These are phyloP conservation scores for Willisornis vidua DNA, from an alignment of 2,113 vertebrate species.

Conservation along the genomic window DNA sequence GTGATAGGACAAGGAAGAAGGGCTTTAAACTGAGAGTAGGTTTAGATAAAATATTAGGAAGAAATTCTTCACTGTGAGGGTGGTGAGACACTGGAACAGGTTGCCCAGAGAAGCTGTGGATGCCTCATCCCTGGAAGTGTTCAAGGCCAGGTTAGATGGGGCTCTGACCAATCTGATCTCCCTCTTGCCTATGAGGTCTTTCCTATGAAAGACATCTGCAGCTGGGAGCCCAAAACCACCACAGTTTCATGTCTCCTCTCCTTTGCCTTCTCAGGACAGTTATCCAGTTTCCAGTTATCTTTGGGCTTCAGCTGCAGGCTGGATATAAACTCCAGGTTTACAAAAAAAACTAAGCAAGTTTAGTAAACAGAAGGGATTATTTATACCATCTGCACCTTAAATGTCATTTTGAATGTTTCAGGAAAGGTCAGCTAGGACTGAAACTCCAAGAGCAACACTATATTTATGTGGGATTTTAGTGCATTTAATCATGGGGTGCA, in stretches of 20 bases:
- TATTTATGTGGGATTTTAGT: not conserved
- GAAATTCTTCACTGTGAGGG: not conserved
- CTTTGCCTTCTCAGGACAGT: not conserved
- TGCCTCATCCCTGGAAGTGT: not conserved
- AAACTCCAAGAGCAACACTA: not conserved
- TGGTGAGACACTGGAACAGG: not conserved
- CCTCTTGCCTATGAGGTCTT: not conserved
- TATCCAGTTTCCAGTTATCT: not conserved
- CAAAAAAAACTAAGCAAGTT: slow-evolving; percentile 18
- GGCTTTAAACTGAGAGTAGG: not conserved
- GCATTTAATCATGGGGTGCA: not conserved
- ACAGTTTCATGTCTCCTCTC: not conserved
- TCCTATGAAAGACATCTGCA: accelerated
- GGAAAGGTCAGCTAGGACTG: slow-evolving; percentile 5
- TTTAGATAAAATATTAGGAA: not conserved
- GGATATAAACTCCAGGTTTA: slow-evolving; percentile 6
- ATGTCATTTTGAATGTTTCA: not conserved
- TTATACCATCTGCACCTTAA: slow-evolving; percentile 26
- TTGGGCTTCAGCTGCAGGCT: not conserved
- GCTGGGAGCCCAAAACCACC: not conserved
- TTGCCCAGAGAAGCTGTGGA: not conserved
- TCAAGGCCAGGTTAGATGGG: not conserved
- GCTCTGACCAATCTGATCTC: not conserved
- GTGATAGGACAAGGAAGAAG: not conserved
- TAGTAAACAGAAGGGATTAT: slow-evolving; percentile 49